Evolutionary conservation across 1,140 invertebrate species (phyloP), one percentile per base, ranked within the genome.

Genomic region (Dreissena polymorpha): DNA sequence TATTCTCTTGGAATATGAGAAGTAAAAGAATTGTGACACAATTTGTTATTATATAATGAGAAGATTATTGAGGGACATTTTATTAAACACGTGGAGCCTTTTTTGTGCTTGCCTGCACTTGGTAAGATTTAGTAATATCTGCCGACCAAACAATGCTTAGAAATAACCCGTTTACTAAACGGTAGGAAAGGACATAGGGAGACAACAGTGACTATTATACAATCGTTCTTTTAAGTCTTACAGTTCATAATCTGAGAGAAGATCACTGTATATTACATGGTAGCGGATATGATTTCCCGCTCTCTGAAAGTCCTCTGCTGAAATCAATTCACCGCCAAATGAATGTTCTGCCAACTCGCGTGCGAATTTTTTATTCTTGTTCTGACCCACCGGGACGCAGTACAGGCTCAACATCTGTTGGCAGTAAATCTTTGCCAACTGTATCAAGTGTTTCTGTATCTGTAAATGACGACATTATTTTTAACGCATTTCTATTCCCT

Each of bases 381-480:
- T 23, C 14, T 60, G 50, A 13, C 65, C 57, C 10, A 72, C 57
- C 25, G 78, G 78, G 1, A 81, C 69, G 29, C 78, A 81, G 7
- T 25, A 27, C 10, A 81, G 27, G 25, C 21, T 10, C 23, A 71
- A 72, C 5, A 13, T 29, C 7, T 21, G 78, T 8, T 10, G n/a
- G 53, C 72, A 72, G 55, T 39, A 80, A 7, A 55, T 63, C 14
- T 57, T n/a, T 0, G 49, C 25, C n/a, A 80, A 29, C 13, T 51
- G 51, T 23, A 80, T 69, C 53, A 80, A 27, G 16, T 71, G 39
- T 70, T 39, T 63, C 18, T 60, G 68, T 55, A 80, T 29, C 50
- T 76, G 57, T 5, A 65, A 21, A 55, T 23, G 60, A 60, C n/a
- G 39, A 71, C 50, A 71, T 50, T 10, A 50, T 71, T 68, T 5